These are phyloP conservation scores for Orius insidiosus DNA, from an alignment of 1,140 invertebrate genomes.

Conservation along the genomic window DNA sequence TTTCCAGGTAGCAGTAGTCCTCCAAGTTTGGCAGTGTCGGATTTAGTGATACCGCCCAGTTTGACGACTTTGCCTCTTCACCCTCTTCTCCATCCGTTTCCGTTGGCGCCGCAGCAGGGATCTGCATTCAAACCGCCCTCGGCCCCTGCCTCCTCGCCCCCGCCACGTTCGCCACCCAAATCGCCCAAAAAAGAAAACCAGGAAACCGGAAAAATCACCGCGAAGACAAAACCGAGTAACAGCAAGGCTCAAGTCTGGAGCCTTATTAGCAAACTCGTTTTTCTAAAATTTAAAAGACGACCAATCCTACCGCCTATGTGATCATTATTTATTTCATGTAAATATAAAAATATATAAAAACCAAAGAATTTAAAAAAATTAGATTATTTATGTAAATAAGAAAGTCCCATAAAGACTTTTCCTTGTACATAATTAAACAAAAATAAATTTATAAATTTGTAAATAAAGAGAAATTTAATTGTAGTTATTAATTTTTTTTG, in stretches of 20 bases:
- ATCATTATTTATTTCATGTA: too few relatives aligned
- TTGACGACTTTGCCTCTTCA: neutral
- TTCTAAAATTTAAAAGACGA: too few relatives aligned
- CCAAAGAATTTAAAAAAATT: too few relatives aligned
- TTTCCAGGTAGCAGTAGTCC: slow-evolving; percentile 1
- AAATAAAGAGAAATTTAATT: too few relatives aligned
- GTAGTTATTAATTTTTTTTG: too few relatives aligned
- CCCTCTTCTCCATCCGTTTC: slow-evolving; percentile 5
- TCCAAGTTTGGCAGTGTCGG: neutral
- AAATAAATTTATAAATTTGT: too few relatives aligned
- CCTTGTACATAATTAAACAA: too few relatives aligned
- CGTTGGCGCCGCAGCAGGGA: neutral
- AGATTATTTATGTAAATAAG: too few relatives aligned
- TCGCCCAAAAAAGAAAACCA: neutral
- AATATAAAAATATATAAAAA: too few relatives aligned
- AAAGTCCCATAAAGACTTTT: too few relatives aligned
- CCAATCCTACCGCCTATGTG: too few relatives aligned
- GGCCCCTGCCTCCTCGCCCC: neutral
- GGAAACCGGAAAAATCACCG: neutral
- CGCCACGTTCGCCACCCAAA: slow-evolving; percentile 1
- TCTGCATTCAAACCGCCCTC: slow-evolving; percentile 7
- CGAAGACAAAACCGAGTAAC: slow-evolving; percentile 11
- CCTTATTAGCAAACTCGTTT: slow-evolving; percentile 12
- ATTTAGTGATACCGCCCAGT: neutral
- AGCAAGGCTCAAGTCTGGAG: slow-evolving; percentile 12